Conservation (phyloP, 2,797 vertebrate genomes). For the Steatocranus sp. region DNA sequence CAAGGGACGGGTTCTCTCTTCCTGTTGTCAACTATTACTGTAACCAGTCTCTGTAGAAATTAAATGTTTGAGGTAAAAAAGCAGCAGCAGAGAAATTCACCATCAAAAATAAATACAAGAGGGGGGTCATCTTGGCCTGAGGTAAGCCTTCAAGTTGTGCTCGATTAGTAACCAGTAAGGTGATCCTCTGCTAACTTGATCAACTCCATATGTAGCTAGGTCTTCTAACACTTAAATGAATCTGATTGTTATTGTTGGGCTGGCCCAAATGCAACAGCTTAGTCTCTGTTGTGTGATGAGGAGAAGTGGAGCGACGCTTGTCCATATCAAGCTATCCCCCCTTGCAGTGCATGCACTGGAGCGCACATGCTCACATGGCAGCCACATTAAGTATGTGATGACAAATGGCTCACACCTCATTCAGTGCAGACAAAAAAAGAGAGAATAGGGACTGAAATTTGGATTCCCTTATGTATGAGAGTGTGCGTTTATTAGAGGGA, state of each 20-base stretch:
- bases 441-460: constrained; percentile 16
- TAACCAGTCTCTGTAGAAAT: constrained; percentile 5
- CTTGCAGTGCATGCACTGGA: background rate
- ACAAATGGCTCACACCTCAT: constrained; percentile 68
- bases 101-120: constrained; percentile 3
- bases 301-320: constrained; percentile 41
- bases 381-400: constrained; percentile 53
- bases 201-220: constrained; percentile 67
- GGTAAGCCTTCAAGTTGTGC: constrained; percentile 37
- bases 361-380: constrained; percentile 27
- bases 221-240: constrained; percentile 64
- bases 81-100: background rate
- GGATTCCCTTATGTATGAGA: constrained; percentile 14
- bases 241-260: constrained; percentile 69
- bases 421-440: background rate
- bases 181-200: constrained; percentile 62
- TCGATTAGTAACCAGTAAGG: constrained; percentile 75
- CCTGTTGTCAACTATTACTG: background rate
- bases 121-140: constrained; percentile 40
- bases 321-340: constrained; percentile 36
- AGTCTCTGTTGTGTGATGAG: constrained; percentile 40
- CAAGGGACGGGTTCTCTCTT: background rate
- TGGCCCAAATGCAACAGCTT: constrained; percentile 47
- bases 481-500: constrained; percentile 39
- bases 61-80: background rate